Evolutionary conservation across 2,888 invertebrate species (phyloP), one percentile per base, ranked within the genome.

Genomic region (Nemotelus nigrinus): DNA sequence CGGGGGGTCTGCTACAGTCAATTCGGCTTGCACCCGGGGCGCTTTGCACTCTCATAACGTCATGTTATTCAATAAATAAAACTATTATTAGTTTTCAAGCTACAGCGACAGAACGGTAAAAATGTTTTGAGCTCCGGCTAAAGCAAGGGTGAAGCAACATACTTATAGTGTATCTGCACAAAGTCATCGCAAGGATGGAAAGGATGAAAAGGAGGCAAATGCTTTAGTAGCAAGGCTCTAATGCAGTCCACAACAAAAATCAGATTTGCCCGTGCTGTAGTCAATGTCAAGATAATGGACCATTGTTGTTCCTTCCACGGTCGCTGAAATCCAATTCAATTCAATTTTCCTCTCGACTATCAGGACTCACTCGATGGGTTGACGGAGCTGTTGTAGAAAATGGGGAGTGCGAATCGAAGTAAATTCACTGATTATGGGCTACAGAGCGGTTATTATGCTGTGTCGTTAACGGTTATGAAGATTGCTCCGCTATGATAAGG

Each of bases 61-160:
- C 75, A 71, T 77, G 71, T 76, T 77, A 78, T 80, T 80, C 78
- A 81, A 78, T 79, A 81, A 80, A 81, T 80, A 80, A 70, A 79
- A 81, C 79, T 81, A 78, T 77, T 79, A 78, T 80, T 80, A 78
- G 74, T 74, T 74, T 60, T 53, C 70, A 48, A 70, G 70, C 55
- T 70, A 43, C 41, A 60, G 47, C 47, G 43, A 63, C 41, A 53
- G 25, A 50, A 70, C 70, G 44, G 55, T 74, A 63, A 60, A 74
- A 74, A 71, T 63, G 48, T 60, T 60, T 74, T 74, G 53, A 55
- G 55, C 55, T 70, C 6, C 43, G 8, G 41, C 50, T 48, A 8
- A 58, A 10, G 74, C 50, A 60, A 48, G 50, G 60, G 63, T 63
- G 43, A 25, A 10, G 41, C 43, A 25, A 63, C 39, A n/a, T 39